phyloP scores from a whole-genome alignment of 1,140 invertebrate species.

The Telenomus remus region DNA sequence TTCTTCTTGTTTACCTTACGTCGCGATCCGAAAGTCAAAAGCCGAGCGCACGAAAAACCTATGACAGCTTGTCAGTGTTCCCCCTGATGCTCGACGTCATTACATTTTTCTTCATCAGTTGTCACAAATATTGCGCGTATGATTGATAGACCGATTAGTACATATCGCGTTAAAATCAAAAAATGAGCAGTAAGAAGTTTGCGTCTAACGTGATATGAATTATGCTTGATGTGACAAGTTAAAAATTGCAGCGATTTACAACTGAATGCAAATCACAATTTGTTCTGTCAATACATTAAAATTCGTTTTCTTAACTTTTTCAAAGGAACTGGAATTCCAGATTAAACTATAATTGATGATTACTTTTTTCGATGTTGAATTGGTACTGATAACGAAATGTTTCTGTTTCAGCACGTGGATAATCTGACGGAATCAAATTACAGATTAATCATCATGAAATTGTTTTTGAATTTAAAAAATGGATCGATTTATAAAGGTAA shows the following conservation, averaged over 20 bases:
- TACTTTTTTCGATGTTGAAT: too few species aligned
- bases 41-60: not conserved
- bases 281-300: too few species aligned
- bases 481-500: too few species aligned
- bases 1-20: slow-evolving; percentile 25
- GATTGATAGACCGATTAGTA: slow-evolving; percentile 33
- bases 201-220: slow-evolving; percentile 4
- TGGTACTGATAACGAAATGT: too few species aligned
- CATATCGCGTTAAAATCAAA: slow-evolving; percentile 7
- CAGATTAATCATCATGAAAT: too few species aligned
- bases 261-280: not conserved
- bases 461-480: too few species aligned
- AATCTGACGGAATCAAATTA: too few species aligned
- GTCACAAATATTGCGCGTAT: slow-evolving; percentile 14
- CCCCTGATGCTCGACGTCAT: slow-evolving; percentile 6
- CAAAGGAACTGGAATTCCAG: too few species aligned
- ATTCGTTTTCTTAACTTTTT: too few species aligned
- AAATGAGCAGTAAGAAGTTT: not conserved
- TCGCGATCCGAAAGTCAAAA: slow-evolving; percentile 8
- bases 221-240: too few species aligned
- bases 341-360: too few species aligned
- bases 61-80: slow-evolving; percentile 22
- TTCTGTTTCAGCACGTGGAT: too few species aligned
- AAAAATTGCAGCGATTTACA: not conserved
- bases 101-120: slow-evolving; percentile 22